Evolutionary conservation across 1,140 invertebrate genomes (phyloP).

Genomic region (Megalopta genalis): DNA sequence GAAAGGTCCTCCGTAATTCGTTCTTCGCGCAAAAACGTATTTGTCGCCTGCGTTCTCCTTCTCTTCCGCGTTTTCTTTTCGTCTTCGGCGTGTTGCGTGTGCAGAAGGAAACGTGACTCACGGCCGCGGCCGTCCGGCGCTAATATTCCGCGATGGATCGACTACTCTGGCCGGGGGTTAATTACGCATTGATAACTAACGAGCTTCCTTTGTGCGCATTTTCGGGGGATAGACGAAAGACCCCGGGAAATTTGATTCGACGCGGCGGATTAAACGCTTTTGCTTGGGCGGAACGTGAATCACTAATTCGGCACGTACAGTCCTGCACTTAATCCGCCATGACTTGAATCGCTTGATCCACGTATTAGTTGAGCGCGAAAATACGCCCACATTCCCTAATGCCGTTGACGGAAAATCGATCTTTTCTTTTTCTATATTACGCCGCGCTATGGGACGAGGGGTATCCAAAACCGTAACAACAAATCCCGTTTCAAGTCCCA

Average conservation of each 20-base stretch:
- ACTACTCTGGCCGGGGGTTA: constrained; percentile 53
- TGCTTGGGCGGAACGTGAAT: constrained; percentile 20
- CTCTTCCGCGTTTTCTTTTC: not conserved
- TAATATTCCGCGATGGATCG: constrained; percentile 43
- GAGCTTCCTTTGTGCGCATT: constrained; percentile 61
- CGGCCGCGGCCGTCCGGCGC: not conserved
- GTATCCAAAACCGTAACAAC: too few relatives aligned
- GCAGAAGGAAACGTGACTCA: constrained; percentile 17
- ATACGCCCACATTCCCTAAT: not conserved
- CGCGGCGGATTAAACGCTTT: constrained; percentile 57
- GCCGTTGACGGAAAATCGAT: constrained; percentile 20
- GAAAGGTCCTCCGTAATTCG: not conserved
- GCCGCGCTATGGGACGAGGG: too few relatives aligned
- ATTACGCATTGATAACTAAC: constrained; percentile 72
- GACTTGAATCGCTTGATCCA: constrained; percentile 42
- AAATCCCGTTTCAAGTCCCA: too few relatives aligned
- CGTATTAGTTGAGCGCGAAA: not conserved
- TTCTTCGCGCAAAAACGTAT: not conserved
- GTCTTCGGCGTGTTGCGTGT: not conserved
- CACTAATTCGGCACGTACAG: constrained; percentile 41
- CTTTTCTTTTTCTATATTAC: not conserved
- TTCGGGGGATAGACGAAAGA: constrained; percentile 41
- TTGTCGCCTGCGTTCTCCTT: too few relatives aligned
- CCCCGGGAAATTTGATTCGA: constrained; percentile 59
- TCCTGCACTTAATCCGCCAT: constrained; percentile 47